Percentiles rank a stretch among this genome's conserved stretches.
These are phyloP conservation scores for Propithecus deckenii DNA, from an alignment of 2,797 vertebrate species.

Conservation along the genomic window DNA sequence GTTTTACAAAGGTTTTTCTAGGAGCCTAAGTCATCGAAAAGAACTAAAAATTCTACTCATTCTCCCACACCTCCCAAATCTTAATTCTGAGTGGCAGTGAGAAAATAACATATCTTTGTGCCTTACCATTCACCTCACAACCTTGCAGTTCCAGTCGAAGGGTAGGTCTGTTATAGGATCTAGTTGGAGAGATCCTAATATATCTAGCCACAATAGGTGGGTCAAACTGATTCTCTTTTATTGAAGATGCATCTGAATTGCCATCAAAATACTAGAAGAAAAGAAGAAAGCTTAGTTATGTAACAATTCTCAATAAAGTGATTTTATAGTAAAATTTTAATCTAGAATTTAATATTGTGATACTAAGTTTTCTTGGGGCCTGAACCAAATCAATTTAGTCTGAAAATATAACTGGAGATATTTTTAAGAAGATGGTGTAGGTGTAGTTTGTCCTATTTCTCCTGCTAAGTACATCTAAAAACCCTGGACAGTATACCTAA, in stretches of 20 bases:
- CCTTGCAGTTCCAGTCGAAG: slow-evolving; percentile 95
- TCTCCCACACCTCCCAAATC: background rate
- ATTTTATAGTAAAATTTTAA: background rate
- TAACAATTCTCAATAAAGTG: background rate
- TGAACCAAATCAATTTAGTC: background rate
- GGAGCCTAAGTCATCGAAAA: background rate
- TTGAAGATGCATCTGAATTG: slow-evolving; percentile 87
- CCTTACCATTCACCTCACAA: slow-evolving; percentile 94
- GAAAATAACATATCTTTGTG: background rate
- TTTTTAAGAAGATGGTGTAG: background rate
- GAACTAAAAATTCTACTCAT: background rate
- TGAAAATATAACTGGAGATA: background rate
- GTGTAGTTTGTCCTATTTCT: background rate
- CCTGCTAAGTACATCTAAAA: background rate
- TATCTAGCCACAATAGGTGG: slow-evolving; percentile 93
- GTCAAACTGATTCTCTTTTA: slow-evolving; percentile 90
- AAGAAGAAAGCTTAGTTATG: background rate
- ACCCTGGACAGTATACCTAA: background rate
- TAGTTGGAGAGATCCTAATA: slow-evolving; percentile 90
- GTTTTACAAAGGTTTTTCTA: background rate
- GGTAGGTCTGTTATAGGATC: slow-evolving; percentile 88
- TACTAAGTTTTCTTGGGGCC: background rate
- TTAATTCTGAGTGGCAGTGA: background rate
- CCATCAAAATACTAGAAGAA: slow-evolving; percentile 90
- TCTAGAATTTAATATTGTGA: background rate